A percentile compares a stretch with the other conserved stretches of the same genome.
phyloP scores from a whole-genome alignment of 2,113 vertebrate species.

The Pica pica region DNA sequence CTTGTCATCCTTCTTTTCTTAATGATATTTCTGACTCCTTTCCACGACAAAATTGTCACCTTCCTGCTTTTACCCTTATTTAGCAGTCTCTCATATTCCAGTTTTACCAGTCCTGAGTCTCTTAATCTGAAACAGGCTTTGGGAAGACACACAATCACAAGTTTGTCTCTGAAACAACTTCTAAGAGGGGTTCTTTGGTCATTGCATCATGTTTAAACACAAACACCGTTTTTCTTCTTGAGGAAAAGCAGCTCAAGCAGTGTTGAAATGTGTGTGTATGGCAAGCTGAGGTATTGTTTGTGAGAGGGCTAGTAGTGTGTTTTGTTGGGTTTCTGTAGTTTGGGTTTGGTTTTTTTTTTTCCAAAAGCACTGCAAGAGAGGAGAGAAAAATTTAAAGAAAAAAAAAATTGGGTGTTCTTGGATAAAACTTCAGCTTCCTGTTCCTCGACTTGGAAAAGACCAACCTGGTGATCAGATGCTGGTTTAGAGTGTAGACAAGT shows the following conservation, averaged over 20 bases:
- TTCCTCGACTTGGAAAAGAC: background rate
- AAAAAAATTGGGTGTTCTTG: background rate
- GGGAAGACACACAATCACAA: background rate
- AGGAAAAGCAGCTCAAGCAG: background rate
- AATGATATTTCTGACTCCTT: background rate
- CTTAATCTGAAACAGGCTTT: background rate
- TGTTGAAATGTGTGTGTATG: background rate
- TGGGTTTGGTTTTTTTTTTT: background rate
- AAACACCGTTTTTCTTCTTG: background rate
- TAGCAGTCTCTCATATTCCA: background rate
- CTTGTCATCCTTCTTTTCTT: background rate
- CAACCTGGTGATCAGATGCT: background rate
- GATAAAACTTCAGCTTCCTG: background rate
- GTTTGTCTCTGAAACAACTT: background rate
- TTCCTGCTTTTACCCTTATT: background rate
- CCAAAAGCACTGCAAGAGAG: background rate
- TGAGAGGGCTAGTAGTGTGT: rapidly evolving
- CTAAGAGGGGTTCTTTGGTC: background rate
- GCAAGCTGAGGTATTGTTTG: background rate
- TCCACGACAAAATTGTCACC: background rate
- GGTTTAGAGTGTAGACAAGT: background rate
- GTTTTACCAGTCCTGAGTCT: background rate
- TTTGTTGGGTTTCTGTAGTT: background rate
- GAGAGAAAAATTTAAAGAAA: background rate
- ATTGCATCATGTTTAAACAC: background rate